Evolutionary conservation across 1,140 invertebrate genomes (phyloP), one percentile per base, ranked within the genome.

Genomic region (Aleiodes sp.): DNA sequence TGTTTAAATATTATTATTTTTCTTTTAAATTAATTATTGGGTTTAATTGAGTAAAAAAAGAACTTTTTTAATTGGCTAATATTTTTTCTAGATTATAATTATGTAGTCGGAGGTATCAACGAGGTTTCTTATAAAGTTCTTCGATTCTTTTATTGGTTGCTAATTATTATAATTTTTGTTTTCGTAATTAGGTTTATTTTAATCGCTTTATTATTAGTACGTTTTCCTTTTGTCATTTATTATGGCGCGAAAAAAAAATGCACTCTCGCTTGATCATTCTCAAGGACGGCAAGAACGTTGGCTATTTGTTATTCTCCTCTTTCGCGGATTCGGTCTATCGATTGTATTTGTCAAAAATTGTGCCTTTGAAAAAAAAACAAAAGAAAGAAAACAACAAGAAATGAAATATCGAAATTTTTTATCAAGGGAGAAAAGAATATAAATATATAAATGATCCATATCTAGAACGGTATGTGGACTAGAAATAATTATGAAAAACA

Each of bases 1-100:
- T 29, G 9, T 61, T 12, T 62, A 35, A 19, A 35, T 9, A 41
- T 24, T 24, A 28, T 60, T 16, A 37, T 63, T 37, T 35, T 39
- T 63, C 16, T n/a, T n/a, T n/a, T n/a, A n/a, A n/a, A n/a, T n/a
- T 9, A 41, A 35, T 72, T 56, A 69, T 72, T 63, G 52, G 57
- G 56, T 33, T 70, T 43, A 64, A 70, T 71, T 71, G 65, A 63
- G 65, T 37, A 9, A 31, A 63, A n/a, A n/a, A n/a, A n/a, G n/a
- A n/a, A n/a, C n/a, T n/a, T 43, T 66, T 37, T 66, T 14, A 37
- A 66, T 66, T 31, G 64, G 64, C 46, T n/a, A n/a, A n/a, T n/a
- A n/a, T 66, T 57, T 56, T 66, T 35, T 37, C 9, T 35, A 46
- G 56, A 35, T 19, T 63, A 33, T 63, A 63, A 35, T 12, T 41